These are phyloP conservation scores for Rhingia rostrata DNA, from an alignment of 2,888 invertebrate genomes.

Conservation along the genomic window DNA sequence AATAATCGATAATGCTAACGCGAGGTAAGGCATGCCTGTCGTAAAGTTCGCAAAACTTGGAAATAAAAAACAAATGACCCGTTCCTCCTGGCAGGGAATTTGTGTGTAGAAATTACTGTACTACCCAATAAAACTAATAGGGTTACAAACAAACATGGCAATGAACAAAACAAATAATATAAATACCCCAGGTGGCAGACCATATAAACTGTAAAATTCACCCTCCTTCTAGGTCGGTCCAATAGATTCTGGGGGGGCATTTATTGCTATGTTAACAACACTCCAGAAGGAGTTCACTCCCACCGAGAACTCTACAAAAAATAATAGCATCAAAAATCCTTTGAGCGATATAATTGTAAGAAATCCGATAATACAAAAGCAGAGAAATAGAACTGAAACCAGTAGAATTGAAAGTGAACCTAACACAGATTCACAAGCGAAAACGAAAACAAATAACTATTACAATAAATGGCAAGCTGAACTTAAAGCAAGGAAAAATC, in stretches of 20 bases:
- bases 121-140: neutral
- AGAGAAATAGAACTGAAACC: too few species aligned
- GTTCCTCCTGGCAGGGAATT: too few species aligned
- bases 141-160: neutral
- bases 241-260: neutral
- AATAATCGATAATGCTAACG: too few species aligned
- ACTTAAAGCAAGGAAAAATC: neutral
- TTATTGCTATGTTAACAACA: neutral
- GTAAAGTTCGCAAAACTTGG: too few species aligned
- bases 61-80: too few species aligned
- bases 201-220: neutral
- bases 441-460: neutral
- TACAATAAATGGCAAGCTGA: neutral
- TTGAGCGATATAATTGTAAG: too few species aligned
- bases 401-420: too few species aligned
- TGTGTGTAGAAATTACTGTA: too few species aligned
- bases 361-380: too few species aligned
- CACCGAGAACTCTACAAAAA: neutral
- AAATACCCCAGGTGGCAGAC: neutral
- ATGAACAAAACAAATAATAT: neutral
- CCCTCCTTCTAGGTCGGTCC: conserved; percentile 3
- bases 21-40: too few species aligned
- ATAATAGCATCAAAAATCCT: neutral
- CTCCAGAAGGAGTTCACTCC: neutral
- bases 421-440: neutral